Base-by-base conservation (phyloP, 2,888 invertebrate species). In the Linyphia triangularis region DNA sequence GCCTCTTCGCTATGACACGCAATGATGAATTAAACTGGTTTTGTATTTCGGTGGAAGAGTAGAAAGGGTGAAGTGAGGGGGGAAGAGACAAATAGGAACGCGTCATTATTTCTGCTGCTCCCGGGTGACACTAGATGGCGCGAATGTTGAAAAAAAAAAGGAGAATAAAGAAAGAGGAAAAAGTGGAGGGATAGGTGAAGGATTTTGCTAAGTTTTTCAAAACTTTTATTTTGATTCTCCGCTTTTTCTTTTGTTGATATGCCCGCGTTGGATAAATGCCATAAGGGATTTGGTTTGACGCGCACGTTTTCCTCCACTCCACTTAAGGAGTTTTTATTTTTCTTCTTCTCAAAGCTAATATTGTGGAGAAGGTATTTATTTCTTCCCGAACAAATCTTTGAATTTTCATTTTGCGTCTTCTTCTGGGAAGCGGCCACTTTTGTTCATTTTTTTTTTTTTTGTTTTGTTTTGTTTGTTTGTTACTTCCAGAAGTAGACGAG, bases 11-110 rank as follows among this genome's bases (percentile, higher is more conserved):
- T 86, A 86, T 86, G 86, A 86, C 86, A 81, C 73, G 40, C 81
- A 78, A 67, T 86, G 86, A 86, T 86, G 86, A 86, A 86, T 86
- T 86, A 86, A 86, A 81, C 86, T 81, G 81, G 86, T 81, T 86
- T 85, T 85, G 85, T 85, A 85, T 85, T 85, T 79, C 85, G 85
- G 40, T 30, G 65, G 13, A n/a, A 37, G 51, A 33, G 26, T 9
- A 22, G 73, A 30, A 28, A 28, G 26, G 16, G 16, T 26, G 28
- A 28, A 28, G 10, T 16, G 75, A 10, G 30, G 26, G 19, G 65
- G 19, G 16, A 13, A 59, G 40, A 37, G 69, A 75, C 43, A 73
- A 73, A 73, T 81, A 40, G 73, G 59, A 40, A 51, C 16, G 73
- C 79, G 61, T 86, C 86, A 86, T 81, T 81, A 86, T 81, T 86